A percentile compares a stretch with the other conserved stretches of the same genome.
Evolutionary conservation across 1,140 invertebrate genomes (phyloP).

Genomic region (Hylyphantes graminicola): DNA sequence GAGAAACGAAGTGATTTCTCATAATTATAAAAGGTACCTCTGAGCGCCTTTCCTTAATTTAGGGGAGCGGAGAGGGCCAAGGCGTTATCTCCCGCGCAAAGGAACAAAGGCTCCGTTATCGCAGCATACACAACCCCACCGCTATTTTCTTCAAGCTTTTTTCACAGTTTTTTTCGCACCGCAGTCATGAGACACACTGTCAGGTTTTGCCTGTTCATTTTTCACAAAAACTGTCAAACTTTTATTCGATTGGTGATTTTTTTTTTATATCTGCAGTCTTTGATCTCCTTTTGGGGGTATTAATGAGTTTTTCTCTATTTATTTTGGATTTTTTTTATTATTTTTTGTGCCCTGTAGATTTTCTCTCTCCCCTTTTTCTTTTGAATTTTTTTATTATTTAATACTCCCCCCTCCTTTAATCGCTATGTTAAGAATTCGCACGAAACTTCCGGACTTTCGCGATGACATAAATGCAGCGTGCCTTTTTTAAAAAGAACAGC

Average conservation of each 20-base stretch:
- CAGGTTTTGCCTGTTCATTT: constrained; percentile 56
- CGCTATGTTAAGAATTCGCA: constrained; percentile 56
- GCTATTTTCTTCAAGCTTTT: constrained; percentile 55
- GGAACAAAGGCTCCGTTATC: constrained; percentile 58
- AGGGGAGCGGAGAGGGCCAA: constrained; percentile 17
- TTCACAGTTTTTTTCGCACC: constrained; percentile 44
- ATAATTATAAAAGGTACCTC: constrained; percentile 61
- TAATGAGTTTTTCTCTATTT: constrained; percentile 51
- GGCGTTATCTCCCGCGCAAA: constrained; percentile 52
- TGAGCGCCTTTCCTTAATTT: constrained; percentile 59
- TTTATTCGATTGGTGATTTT: constrained; percentile 58
- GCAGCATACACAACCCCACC: constrained; percentile 58
- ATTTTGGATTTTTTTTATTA: constrained; percentile 27
- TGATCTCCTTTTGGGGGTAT: constrained; percentile 60
- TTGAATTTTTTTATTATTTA: constrained; percentile 26
- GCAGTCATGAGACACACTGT: constrained; percentile 55
- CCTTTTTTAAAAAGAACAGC: constrained; percentile 30
- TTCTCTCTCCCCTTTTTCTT: constrained; percentile 11
- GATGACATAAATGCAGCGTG: constrained; percentile 19
- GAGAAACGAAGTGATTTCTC: constrained; percentile 60
- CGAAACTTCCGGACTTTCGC: constrained; percentile 53
- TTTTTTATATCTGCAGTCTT: constrained; percentile 53
- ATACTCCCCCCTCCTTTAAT: constrained; percentile 52
- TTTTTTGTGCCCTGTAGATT: not conserved
- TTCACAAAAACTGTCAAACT: constrained; percentile 61